Conservation (phyloP, 1,140 invertebrate genomes). For the Ladona fulva region DNA sequence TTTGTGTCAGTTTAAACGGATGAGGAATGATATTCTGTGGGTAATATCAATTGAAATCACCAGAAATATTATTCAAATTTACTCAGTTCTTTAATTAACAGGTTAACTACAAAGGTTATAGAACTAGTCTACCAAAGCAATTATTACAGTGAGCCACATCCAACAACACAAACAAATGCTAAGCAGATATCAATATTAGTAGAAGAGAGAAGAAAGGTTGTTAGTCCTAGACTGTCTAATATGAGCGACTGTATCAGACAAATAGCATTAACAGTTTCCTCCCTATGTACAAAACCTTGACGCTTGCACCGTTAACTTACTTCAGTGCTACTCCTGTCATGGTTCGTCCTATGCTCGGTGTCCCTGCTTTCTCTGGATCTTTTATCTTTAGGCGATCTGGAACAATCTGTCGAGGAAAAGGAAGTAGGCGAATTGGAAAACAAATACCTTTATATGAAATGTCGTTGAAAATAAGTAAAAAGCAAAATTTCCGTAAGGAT, state of each 20-base stretch:
- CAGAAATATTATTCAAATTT: conserved; percentile 17
- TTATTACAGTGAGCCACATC: conserved; percentile 9
- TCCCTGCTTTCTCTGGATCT: conserved; percentile 64
- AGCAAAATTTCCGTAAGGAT: too few relatives aligned
- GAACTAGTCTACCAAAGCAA: conserved; percentile 17
- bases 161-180: conserved; percentile 15
- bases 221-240: neutral
- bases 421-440: too few relatives aligned
- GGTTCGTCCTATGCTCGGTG: conserved; percentile 72
- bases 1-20: conserved; percentile 49
- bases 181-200: conserved; percentile 14
- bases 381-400: conserved; percentile 73
- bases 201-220: neutral
- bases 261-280: neutral
- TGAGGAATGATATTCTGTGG: conserved; percentile 40
- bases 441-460: too few relatives aligned
- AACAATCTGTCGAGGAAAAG: conserved; percentile 51
- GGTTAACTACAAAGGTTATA: neutral
- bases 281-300: neutral
- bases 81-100: too few relatives aligned
- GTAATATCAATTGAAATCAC: conserved; percentile 12
- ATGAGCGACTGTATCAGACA: neutral
- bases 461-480: too few relatives aligned
- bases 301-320: conserved; percentile 36
- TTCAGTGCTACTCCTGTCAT: conserved; percentile 69